Base-by-base conservation (phyloP, 2,113 vertebrate genomes). In the Equus przewalskii region DNA sequence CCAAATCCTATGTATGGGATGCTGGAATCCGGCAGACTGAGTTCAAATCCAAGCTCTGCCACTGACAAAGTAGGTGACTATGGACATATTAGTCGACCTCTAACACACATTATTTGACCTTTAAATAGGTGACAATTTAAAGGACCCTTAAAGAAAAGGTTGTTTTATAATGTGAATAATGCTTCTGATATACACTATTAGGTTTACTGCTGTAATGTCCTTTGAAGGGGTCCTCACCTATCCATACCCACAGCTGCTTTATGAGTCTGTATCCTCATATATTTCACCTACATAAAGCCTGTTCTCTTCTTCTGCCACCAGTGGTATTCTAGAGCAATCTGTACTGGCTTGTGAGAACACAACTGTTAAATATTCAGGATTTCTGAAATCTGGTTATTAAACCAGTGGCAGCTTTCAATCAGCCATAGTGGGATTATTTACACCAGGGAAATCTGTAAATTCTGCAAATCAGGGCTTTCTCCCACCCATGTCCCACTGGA, bases 341-440 rank as follows among this genome's bases (percentile, higher is more conserved):
- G 1, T 33, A 7, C 41, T 36, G 33, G 30, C 28, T 75, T 33
- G 26, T 81, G 49, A 90, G 14, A 70, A 80, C 54, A 73, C 5
- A 56, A 73, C 0, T 22, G 5, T 54, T 81, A 82, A 69, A 60
- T 54, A 96, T n/a, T 79, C 9, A 62, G 56, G 33, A 75, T n/a
- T 72, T 88, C 28, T 56, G 44, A 84, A 79, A 80, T 91, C 16
- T 30, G 1, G 12, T 60, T 36, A 62, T 80, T 93, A 80, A 96
- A 58, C 30, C 26, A 51, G 8, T 93, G 78, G 41, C 22, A 81
- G 56, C 1, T 93, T 83, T 22, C 26, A 62, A 83, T 56, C 3
- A 18, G 54, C 19, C 6, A 54, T 7, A 13, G 26, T 6, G 7
- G 51, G 10, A 67, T 16, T 67, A 30, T 65, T 41, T 19, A 89